phyloP scores from a whole-genome alignment of 2,797 vertebrate genomes.

The Peromyscus eremicus region DNA sequence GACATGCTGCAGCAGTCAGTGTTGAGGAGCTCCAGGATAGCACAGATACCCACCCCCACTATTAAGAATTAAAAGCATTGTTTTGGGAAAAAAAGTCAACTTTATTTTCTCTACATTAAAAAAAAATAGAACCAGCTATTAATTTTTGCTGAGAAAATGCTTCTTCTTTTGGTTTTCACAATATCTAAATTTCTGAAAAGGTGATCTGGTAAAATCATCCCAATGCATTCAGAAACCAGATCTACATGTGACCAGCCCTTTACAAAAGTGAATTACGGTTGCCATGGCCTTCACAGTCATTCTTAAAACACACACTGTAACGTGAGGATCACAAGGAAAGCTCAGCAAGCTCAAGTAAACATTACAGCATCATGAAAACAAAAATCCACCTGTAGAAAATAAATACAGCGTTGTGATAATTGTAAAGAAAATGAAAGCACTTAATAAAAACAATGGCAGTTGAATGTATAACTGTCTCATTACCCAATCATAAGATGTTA shows the following conservation, averaged over 20 bases:
- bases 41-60: constrained; percentile 29
- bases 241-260: constrained; percentile 82
- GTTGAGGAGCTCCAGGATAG: constrained; percentile 3
- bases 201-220: constrained; percentile 75
- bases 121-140: constrained; percentile 82
- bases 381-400: constrained; percentile 74
- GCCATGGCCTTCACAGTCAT: constrained; percentile 71
- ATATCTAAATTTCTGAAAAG: constrained; percentile 78
- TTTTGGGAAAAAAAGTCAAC: constrained; percentile 55
- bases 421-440: constrained; percentile 78
- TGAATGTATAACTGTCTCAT: constrained; percentile 77
- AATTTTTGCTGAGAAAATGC: constrained; percentile 80
- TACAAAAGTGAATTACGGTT: constrained; percentile 70
- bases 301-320: constrained; percentile 72
- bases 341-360: constrained; percentile 63
- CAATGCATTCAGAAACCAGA: constrained; percentile 73
- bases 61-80: constrained; percentile 78
- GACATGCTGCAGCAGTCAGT: background rate
- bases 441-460: constrained; percentile 79
- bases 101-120: constrained; percentile 83
- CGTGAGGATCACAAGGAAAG: constrained; percentile 61
- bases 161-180: constrained; percentile 82
- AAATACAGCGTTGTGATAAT: constrained; percentile 71
- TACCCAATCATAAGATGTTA: constrained; percentile 74
- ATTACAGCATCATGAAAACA: constrained; percentile 59